Evolutionary conservation across 2,797 vertebrate genomes (phyloP).

Genomic region (Liparis tanakae): DNA sequence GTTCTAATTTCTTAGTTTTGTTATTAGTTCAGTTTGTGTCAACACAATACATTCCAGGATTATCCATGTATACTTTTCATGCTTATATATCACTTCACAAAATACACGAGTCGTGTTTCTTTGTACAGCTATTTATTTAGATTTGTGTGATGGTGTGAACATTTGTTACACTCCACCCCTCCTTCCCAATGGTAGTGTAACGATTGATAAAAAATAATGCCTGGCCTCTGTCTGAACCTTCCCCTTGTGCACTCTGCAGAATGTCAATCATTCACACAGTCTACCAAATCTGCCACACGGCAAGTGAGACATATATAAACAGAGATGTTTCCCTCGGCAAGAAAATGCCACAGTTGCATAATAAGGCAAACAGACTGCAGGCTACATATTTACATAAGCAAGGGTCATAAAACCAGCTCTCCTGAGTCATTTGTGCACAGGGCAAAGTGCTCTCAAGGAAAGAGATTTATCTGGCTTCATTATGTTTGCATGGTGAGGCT

Average conservation of each 20-base stretch:
- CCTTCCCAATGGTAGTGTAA: constrained; percentile 44
- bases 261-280: constrained; percentile 62
- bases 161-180: constrained; percentile 15
- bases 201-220: constrained; percentile 54
- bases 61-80: not conserved
- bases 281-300: constrained; percentile 36
- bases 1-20: not conserved
- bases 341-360: constrained; percentile 63
- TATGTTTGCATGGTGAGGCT: constrained; percentile 65
- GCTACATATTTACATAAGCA: constrained; percentile 79
- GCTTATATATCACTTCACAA: not conserved
- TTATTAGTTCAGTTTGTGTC: constrained; percentile 10
- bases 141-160: constrained; percentile 41
- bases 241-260: constrained; percentile 40
- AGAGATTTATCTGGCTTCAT: constrained; percentile 74
- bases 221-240: constrained; percentile 68
- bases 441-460: constrained; percentile 72
- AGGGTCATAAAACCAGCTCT: constrained; percentile 68
- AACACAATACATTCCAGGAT: not conserved
- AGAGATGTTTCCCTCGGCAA: constrained; percentile 53
- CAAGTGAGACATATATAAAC: constrained; percentile 49
- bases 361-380: constrained; percentile 69
- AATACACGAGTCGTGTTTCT: constrained; percentile 9
- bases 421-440: constrained; percentile 66
- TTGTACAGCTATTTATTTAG: constrained; percentile 20